phyloP scores from a whole-genome alignment of 64 coral and sea anemone species.

The Orbicella faveolata region DNA sequence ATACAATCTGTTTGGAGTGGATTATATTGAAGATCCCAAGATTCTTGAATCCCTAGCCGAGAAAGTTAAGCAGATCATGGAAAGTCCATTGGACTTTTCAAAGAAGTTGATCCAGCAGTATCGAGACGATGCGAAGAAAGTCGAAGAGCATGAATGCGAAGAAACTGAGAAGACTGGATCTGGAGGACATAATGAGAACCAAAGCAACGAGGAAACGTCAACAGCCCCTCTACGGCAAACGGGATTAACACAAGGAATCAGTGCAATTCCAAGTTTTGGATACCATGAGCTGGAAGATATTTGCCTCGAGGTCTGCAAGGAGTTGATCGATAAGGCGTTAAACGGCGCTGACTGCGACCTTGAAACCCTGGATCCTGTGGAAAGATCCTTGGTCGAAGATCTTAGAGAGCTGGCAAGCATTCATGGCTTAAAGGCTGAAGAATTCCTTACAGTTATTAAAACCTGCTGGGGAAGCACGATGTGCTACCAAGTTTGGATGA shows the following conservation, averaged over 20 bases:
- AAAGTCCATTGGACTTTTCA: constrained; percentile 32
- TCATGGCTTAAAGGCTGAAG: background rate
- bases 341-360: background rate
- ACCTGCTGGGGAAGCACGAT: background rate
- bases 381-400: constrained; percentile 18
- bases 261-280: background rate
- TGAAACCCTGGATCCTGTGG: background rate
- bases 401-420: constrained; percentile 2
- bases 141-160: background rate
- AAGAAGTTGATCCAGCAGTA: background rate
- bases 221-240: background rate
- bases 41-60: constrained; percentile 1
- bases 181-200: background rate
- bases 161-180: background rate
- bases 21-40: constrained; percentile 35
- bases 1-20: constrained; percentile 47
- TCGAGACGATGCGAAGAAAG: background rate
- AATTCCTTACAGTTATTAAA: background rate
- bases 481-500: background rate
- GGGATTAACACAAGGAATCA: background rate
- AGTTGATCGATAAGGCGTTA: constrained; percentile 13
- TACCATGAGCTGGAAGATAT: constrained; percentile 6
- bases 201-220: background rate
- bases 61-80: constrained; percentile 43
- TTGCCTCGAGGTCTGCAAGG: background rate